These are phyloP conservation scores for Tricholauxania praeusta DNA, from an alignment of 2,888 invertebrate genomes.

Conservation along the genomic window DNA sequence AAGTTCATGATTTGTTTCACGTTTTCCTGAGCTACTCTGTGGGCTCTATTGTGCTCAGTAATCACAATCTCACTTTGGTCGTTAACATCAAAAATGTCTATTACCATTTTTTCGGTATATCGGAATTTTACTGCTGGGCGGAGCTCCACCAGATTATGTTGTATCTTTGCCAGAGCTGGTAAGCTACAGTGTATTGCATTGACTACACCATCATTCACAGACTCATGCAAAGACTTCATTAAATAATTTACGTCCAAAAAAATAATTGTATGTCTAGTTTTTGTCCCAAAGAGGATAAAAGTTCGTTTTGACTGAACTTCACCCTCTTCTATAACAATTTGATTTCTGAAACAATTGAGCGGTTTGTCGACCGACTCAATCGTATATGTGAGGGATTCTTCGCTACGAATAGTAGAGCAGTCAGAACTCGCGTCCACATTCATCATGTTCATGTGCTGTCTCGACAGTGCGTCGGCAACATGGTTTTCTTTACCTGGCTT, in stretches of 20 bases:
- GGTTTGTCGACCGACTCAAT: constrained; percentile 24
- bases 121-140: constrained; percentile 33
- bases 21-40: constrained; percentile 28
- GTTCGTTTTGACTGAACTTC: not conserved
- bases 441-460: too few species aligned
- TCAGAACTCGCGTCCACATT: constrained; percentile 19
- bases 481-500: too few species aligned
- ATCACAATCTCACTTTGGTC: not conserved
- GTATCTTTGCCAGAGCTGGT: too few species aligned
- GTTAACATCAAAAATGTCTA: constrained; percentile 11
- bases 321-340: not conserved
- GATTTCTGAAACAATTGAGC: constrained; percentile 32
- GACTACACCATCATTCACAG: too few species aligned
- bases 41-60: not conserved
- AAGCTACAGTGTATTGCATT: too few species aligned
- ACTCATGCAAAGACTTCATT: too few species aligned
- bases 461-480: too few species aligned
- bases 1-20: constrained; percentile 21
- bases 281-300: constrained; percentile 32
- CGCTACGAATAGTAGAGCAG: constrained; percentile 4
- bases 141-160: constrained; percentile 24
- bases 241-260: not conserved
- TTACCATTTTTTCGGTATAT: constrained; percentile 29
- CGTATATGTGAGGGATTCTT: constrained; percentile 21
- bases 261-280: constrained; percentile 17